These are phyloP conservation scores for Drosophila quinaria DNA, from an alignment of 2,888 invertebrate genomes.

Conservation along the genomic window DNA sequence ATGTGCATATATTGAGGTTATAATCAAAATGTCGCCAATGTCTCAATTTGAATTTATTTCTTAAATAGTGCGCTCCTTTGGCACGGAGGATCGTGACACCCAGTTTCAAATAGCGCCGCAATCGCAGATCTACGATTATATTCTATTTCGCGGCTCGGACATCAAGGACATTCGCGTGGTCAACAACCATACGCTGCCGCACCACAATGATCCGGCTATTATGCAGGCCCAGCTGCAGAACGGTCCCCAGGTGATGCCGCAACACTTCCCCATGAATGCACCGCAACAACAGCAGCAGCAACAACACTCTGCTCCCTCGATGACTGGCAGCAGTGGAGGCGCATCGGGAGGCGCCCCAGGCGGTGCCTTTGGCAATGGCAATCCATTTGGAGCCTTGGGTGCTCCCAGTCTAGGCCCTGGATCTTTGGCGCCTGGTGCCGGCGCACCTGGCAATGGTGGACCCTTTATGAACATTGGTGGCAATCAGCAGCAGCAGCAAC, in stretches of 20 bases:
- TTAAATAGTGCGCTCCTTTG: conserved; percentile 97
- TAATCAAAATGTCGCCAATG: conserved; percentile 25
- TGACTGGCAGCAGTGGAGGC: conserved; percentile 76
- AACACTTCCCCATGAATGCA: conserved; percentile 89
- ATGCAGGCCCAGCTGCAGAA: conserved; percentile 94
- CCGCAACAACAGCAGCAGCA: conserved; percentile 82
- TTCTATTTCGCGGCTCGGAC: conserved; percentile 98
- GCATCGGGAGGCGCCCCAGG: conserved; percentile 86
- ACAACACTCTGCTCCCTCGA: conserved; percentile 64
- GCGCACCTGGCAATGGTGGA: conserved; percentile 83
- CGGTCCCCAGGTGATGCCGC: conserved; percentile 85
- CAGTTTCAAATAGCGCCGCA: conserved; percentile 98
- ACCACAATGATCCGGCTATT: conserved; percentile 99
- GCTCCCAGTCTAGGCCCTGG: conserved; percentile 84
- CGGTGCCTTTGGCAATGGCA: conserved; percentile 79
- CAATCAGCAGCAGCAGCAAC: conserved; percentile 82
- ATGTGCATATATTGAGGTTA: conserved; percentile 63
- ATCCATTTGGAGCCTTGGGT: conserved; percentile 85
- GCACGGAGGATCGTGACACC: conserved; percentile 98
- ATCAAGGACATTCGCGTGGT: conserved; percentile 99
- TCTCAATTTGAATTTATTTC: conserved; percentile 46
- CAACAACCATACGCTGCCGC: conserved; percentile 93
- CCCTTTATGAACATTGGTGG: conserved; percentile 82
- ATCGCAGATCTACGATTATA: conserved; percentile 99
- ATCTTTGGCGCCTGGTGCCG: conserved; percentile 83